These are phyloP conservation scores for Exaiptasia diaphana DNA, from an alignment of 64 coral and sea anemone genomes.

Conservation along the genomic window DNA sequence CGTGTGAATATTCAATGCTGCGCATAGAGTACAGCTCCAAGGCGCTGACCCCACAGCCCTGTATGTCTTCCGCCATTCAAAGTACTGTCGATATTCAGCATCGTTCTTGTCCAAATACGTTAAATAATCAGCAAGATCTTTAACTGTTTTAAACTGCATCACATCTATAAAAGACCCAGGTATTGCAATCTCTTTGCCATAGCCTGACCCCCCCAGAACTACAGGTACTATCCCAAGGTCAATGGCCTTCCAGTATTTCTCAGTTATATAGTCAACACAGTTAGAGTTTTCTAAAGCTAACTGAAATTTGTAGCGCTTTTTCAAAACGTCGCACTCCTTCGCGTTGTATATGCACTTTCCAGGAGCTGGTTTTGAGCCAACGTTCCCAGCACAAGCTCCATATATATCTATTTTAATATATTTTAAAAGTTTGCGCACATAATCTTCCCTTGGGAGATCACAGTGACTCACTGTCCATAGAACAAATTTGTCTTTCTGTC, in stretches of 20 bases:
- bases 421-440: neutral
- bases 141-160: constrained; percentile 48
- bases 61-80: constrained; percentile 45
- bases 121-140: constrained; percentile 52
- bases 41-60: neutral
- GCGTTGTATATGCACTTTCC: neutral
- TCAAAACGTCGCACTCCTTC: constrained; percentile 6
- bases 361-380: neutral
- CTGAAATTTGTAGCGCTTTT: constrained; percentile 58
- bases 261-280: constrained; percentile 58
- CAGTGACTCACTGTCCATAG: constrained; percentile 32
- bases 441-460: neutral
- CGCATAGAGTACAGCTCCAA: constrained; percentile 25
- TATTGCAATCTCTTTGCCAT: constrained; percentile 21
- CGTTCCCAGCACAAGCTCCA: neutral
- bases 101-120: constrained; percentile 47
- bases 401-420: constrained; percentile 35
- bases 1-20: neutral
- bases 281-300: constrained; percentile 69
- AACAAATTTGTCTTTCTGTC: constrained; percentile 26
- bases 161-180: constrained; percentile 66
- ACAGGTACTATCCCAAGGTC: constrained; percentile 34
- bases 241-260: constrained; percentile 66
- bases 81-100: constrained; percentile 56
- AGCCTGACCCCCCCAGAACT: constrained; percentile 55